phyloP scores from a whole-genome alignment of 2,888 invertebrate genomes.

The Cheilosia urbana region DNA sequence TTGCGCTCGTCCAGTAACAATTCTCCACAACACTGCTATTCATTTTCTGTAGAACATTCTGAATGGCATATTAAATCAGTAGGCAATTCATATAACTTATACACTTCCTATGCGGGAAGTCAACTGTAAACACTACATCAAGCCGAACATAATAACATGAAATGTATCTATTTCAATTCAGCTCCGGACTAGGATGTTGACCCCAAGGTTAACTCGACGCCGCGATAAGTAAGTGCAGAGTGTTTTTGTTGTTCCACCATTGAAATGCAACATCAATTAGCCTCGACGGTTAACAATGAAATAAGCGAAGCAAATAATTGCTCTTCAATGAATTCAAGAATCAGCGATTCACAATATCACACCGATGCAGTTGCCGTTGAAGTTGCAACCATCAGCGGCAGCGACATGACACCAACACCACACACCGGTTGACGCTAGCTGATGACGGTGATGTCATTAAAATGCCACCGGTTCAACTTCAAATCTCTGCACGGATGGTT shows the following conservation, averaged over 20 bases:
- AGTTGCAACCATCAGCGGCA: not conserved
- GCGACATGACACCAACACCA: conserved; percentile 23
- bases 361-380: conserved; percentile 17
- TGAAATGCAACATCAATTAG: conserved; percentile 41
- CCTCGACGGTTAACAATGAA: conserved; percentile 53
- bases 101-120: conserved; percentile 14
- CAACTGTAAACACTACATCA: conserved; percentile 31
- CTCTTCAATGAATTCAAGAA: conserved; percentile 29
- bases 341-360: conserved; percentile 31
- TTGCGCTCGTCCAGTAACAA: no score
- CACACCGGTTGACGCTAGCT: not conserved
- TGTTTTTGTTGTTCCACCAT: not conserved
- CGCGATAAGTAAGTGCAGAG: conserved; percentile 38
- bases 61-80: no score
- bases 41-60: no score
- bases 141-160: conserved; percentile 11
- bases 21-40: no score
- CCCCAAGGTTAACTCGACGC: conserved; percentile 43
- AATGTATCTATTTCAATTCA: conserved; percentile 7
- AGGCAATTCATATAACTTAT: not conserved
- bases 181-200: conserved; percentile 50
- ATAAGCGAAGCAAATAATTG: conserved; percentile 55
- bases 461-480: conserved; percentile 69
- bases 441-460: conserved; percentile 58
- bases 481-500: conserved; percentile 43